Percentiles rank a stretch among this genome's conserved stretches.
Evolutionary conservation across 2,797 vertebrate species (phyloP).

Genomic region (Paguma larvata): DNA sequence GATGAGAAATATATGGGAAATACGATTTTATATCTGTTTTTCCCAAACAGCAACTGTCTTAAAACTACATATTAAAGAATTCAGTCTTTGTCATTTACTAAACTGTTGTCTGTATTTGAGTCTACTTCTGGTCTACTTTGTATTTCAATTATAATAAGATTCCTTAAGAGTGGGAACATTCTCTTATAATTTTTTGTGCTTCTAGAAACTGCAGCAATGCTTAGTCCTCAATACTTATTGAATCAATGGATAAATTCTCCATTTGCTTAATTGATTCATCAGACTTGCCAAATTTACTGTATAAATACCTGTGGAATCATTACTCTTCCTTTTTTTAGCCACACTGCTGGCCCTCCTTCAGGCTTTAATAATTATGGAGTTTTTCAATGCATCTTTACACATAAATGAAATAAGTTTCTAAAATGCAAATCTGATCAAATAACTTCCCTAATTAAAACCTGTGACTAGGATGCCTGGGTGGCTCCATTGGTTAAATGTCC

Average conservation of each 20-base stretch:
- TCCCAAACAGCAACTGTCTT: neutral
- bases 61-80: slow-evolving; percentile 23
- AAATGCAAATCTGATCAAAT: neutral
- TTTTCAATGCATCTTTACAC: neutral
- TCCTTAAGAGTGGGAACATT: neutral
- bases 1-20: neutral
- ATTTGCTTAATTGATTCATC: neutral
- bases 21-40: slow-evolving; percentile 5
- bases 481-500: too few species aligned
- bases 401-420: neutral
- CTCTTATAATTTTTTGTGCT: neutral
- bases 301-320: neutral
- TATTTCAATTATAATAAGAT: neutral
- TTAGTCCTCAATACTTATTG: neutral
- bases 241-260: neutral
- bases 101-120: neutral
- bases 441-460: neutral
- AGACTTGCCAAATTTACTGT: neutral
- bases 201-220: neutral
- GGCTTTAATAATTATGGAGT: neutral
- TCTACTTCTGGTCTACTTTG: neutral
- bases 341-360: neutral
- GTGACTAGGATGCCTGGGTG: neutral
- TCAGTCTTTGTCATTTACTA: slow-evolving; percentile 11
- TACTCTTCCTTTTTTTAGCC: neutral